A percentile compares a stretch with the other conserved stretches of the same genome.
phyloP scores from a whole-genome alignment of 2,113 vertebrate species.

The Chlorodrepanis virens region DNA sequence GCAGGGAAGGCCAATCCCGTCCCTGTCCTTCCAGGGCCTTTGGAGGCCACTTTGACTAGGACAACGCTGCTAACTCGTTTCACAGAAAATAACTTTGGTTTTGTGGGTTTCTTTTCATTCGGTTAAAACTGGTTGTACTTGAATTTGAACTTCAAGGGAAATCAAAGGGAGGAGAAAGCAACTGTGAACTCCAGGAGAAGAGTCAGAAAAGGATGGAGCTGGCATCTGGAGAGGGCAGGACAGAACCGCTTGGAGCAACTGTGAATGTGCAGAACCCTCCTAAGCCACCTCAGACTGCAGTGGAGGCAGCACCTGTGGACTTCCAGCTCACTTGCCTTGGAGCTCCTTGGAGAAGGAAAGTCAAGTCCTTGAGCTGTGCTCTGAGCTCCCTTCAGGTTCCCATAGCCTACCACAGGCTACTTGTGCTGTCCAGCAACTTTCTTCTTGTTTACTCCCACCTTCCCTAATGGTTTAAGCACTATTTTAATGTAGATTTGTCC shows the following conservation, averaged over 20 bases:
- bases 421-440: not conserved
- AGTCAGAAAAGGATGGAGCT: not conserved
- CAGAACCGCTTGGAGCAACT: slow-evolving; percentile 9
- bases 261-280: not conserved
- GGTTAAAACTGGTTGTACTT: slow-evolving; percentile 70
- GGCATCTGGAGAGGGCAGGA: not conserved
- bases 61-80: slow-evolving; percentile 31
- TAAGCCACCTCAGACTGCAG: not conserved
- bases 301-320: not conserved
- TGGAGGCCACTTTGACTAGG: not conserved
- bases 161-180: slow-evolving; percentile 47
- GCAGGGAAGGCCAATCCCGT: not conserved
- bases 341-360: not conserved
- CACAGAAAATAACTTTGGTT: not conserved
- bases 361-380: not conserved
- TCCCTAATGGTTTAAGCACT: slow-evolving; percentile 25
- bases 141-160: slow-evolving; percentile 65
- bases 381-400: not conserved
- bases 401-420: not conserved
- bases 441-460: not conserved
- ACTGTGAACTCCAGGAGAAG: slow-evolving; percentile 57
- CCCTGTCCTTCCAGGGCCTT: not conserved
- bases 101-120: slow-evolving; percentile 51
- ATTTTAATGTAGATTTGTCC: slow-evolving; percentile 1
- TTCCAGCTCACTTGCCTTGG: not conserved